Evolutionary conservation across 2,113 vertebrate species (phyloP).

Genomic region (Pteropus alecto): DNA sequence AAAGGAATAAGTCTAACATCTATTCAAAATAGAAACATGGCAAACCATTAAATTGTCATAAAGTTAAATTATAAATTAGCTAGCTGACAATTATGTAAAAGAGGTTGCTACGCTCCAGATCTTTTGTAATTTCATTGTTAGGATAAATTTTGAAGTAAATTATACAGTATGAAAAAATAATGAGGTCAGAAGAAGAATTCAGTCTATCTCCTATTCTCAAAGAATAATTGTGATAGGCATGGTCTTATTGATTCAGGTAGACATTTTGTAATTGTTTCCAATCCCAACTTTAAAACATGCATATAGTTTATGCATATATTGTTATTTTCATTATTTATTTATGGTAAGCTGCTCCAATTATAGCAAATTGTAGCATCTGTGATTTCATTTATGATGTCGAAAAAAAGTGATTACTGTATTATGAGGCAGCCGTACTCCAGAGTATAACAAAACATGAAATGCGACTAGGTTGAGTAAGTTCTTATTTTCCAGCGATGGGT

Average conservation of each 20-base stretch:
- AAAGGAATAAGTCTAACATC: background rate
- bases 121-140: background rate
- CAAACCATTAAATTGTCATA: background rate
- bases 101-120: background rate
- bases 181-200: background rate
- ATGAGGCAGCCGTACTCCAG: conserved; percentile 69
- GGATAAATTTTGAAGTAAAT: background rate
- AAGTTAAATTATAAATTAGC: background rate
- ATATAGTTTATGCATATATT: conserved; percentile 67
- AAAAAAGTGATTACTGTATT: conserved; percentile 80
- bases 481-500: conserved; percentile 78
- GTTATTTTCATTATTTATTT: conserved; percentile 83
- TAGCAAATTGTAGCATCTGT: conserved; percentile 77
- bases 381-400: conserved; percentile 77
- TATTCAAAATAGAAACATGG: background rate
- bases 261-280: background rate
- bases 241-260: background rate
- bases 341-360: conserved; percentile 73
- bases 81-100: background rate
- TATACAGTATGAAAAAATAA: background rate
- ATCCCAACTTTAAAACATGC: background rate
- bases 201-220: background rate
- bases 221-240: background rate
- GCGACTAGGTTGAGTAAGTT: conserved; percentile 75
- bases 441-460: conserved; percentile 82